A percentile compares a stretch with the other conserved stretches of the same genome.
These are phyloP conservation scores for Micromys minutus DNA, from an alignment of 2,113 vertebrate genomes.

Conservation along the genomic window DNA sequence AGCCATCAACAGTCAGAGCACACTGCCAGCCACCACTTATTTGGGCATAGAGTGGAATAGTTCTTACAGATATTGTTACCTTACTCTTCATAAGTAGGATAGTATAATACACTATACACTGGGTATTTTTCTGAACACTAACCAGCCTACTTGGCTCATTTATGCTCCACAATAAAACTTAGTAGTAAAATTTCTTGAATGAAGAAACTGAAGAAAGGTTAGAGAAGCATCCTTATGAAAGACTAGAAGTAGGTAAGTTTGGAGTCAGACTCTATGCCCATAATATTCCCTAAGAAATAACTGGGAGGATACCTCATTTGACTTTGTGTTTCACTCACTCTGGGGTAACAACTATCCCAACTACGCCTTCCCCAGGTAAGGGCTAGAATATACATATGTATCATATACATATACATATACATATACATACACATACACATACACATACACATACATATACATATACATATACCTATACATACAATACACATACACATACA, in stretches of 20 bases:
- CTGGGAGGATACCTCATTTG: not conserved
- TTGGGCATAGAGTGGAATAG: rapidly evolving
- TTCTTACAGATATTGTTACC: not conserved
- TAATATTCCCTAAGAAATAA: not conserved
- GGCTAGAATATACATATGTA: not conserved
- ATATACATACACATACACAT: not conserved
- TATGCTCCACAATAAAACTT: not conserved
- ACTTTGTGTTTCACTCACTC: not conserved
- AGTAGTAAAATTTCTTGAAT: not conserved
- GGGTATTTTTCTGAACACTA: not conserved
- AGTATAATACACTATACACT: not conserved
- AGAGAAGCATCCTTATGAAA: not conserved
- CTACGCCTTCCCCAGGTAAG: not conserved
- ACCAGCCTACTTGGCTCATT: not conserved
- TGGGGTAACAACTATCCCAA: too few species aligned
- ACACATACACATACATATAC: not conserved
- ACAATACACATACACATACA: too few species aligned
- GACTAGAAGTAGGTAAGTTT: not conserved
- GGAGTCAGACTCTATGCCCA: not conserved
- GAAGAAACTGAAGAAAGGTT: not conserved
- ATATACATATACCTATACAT: not conserved
- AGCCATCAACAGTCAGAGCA: not conserved
- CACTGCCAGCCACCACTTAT: not conserved
- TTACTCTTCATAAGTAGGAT: rapidly evolving
- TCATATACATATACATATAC: too few species aligned